Evolutionary conservation across 2,888 invertebrate species (phyloP), one percentile per base, ranked within the genome.

Genomic region (Callinectes sapidus): DNA sequence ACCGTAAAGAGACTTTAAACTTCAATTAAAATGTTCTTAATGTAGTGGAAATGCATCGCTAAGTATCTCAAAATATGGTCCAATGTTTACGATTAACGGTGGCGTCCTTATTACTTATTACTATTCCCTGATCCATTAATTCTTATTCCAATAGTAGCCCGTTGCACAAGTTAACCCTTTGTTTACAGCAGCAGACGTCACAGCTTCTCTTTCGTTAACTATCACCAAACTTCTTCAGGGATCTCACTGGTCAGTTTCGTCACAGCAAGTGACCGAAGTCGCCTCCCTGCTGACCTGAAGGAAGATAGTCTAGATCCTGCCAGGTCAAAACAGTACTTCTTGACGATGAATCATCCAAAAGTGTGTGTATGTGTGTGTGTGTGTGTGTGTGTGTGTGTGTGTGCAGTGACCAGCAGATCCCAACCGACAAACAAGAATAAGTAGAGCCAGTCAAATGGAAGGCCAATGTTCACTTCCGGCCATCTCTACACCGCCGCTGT

Each of bases 361-460:
- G 71, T 71, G 66, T n/a, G 66, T 71, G 66, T 71, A n/a, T 71
- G 66, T 71, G n/a, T 71, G 66, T 71, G 66, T 55, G 66, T 71
- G 71, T 71, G 71, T 71, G 71, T 71, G 71, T 71, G 71, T 71
- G 71, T 71, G 28, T 28, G 28, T 48, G 48, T 48, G 48, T 48
- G 48, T 48, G 48, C 48, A 28, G 71, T 71, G 71, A n/a, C 71
- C 81, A 35, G 35, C 35, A 81, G 16, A 35, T 35, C 61, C 14
- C 81, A 5, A 81, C 32, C 35, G 16, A 81, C 81, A 81, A 32
- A 32, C 35, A 81, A 35, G 81, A 32, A 81, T 32, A 16, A 81
- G 16, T 13, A 14, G 81, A 16, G 35, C 35, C 13, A 81, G 81
- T n/a, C 35, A n/a, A 13, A 18, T 32, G 32, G 35, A 35, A 81